Evolutionary conservation across 2,888 invertebrate genomes (phyloP), one percentile per base, ranked within the genome.

Genomic region (Catocala sponsa): DNA sequence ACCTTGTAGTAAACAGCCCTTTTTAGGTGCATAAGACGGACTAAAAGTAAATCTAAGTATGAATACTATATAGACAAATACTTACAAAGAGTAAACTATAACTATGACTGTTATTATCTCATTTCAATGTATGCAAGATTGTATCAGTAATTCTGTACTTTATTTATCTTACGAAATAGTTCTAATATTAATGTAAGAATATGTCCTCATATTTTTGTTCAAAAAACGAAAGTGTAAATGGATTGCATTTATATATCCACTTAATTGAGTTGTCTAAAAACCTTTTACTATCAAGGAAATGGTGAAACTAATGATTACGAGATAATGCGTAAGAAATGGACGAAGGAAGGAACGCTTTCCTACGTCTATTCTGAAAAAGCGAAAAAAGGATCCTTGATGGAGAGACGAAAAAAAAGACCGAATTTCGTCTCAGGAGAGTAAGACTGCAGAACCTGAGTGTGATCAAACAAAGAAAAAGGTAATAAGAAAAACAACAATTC

Each of bases 401-500:
- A 90, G 89, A 89, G 85, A 89, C 87, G 90, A 92, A 92, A 94
- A 91, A 72, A 91, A 92, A 92, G 85, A 91, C 88, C 87, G 86
- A 91, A 93, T 92, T 92, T 91, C 88, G 93, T 92, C 94, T 94
- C 93, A 86, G 84, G 94, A 94, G 94, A 94, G 89, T 90, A 90
- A 91, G 91, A 89, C 91, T 93, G 91, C 90, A 91, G 91, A 92
- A 89, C 90, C 91, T 91, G 90, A 87, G 86, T 80, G 70, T 70
- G 60, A 55, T 53, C 41, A 43, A 12, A 52, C 73, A 70, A 56
- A 43, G 55, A 70, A 70, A 75, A 91, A 89, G 61, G 84, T 69
- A 66, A 53, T 71, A 88, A 82, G 75, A 46, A 60, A 43, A 59
- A 53, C 32, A 32, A 43, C 15, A 57, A 38, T 7, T 25, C 53